Conservation (phyloP, 2,113 vertebrate genomes). For the Microtus pennsylvanicus region DNA sequence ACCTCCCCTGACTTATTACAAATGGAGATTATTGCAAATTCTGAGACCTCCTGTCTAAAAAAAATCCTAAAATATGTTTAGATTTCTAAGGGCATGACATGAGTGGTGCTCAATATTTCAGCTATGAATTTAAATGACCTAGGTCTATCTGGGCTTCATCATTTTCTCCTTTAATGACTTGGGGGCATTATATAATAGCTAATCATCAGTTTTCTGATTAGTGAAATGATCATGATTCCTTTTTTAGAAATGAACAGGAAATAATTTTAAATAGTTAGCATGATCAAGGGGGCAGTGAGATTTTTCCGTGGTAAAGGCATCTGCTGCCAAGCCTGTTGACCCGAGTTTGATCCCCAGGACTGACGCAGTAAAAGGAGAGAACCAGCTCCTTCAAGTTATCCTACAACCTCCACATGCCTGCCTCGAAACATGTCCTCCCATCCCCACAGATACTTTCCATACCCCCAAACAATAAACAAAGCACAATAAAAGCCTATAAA, state of each 20-base stretch:
- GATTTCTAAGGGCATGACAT: neutral
- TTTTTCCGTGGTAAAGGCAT: neutral
- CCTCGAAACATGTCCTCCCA: neutral
- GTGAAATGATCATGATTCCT: neutral
- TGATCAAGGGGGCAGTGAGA: too few species aligned
- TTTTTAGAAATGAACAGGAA: neutral
- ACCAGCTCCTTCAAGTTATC: neutral
- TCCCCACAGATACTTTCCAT: neutral
- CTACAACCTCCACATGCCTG: neutral
- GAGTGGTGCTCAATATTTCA: neutral
- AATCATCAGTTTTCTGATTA: neutral
- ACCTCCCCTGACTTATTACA: neutral
- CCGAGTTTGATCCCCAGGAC: neutral
- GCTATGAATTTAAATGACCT: slow-evolving; percentile 23
- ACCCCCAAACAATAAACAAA: too few species aligned
- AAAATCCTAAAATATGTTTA: slow-evolving; percentile 17
- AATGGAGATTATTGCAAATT: neutral
- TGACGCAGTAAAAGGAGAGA: neutral
- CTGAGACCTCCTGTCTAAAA: neutral
- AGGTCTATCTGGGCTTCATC: neutral
- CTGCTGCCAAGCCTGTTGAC: neutral
- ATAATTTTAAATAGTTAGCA: neutral
- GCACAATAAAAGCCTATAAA: neutral
- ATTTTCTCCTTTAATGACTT: slow-evolving; percentile 40
- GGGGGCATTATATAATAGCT: neutral